Percentiles rank a stretch among this genome's conserved stretches.
Conservation (phyloP, 2,888 invertebrate genomes). For the Pedicia rivosa region DNA sequence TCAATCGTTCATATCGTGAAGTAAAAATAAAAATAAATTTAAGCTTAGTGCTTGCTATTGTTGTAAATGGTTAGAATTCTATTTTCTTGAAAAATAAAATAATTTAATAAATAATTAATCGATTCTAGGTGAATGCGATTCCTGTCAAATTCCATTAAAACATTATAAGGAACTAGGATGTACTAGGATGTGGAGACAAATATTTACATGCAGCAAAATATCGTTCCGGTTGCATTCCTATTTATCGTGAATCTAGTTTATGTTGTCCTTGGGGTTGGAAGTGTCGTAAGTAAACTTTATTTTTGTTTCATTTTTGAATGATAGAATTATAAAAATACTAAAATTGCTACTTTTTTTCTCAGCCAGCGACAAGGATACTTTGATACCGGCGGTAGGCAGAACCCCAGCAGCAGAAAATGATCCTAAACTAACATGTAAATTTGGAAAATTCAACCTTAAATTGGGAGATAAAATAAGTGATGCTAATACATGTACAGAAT, state of each 20-base stretch:
- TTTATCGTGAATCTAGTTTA: conserved; percentile 12
- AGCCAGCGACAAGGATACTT: not conserved
- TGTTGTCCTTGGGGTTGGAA: conserved; percentile 16
- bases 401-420: not conserved
- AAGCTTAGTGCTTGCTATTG: no score
- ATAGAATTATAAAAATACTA: no score
- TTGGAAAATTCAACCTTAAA: conserved; percentile 30
- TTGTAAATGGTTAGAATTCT: no score
- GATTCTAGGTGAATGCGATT: no score
- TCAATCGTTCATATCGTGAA: no score
- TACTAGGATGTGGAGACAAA: conserved; percentile 12
- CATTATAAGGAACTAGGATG: conserved; percentile 9
- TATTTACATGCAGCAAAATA: conserved; percentile 12
- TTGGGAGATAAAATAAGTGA: conserved; percentile 32
- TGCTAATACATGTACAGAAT: conserved; percentile 30
- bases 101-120: no score
- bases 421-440: conserved; percentile 23
- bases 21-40: no score
- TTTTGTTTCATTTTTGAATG: not conserved
- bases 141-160: no score
- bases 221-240: conserved; percentile 13
- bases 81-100: no score
- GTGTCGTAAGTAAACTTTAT: conserved; percentile 10
- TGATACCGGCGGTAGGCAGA: not conserved
- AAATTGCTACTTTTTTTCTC: no score